Base-by-base conservation (phyloP, 2,113 vertebrate genomes). In the Crotophaga sulcirostris region DNA sequence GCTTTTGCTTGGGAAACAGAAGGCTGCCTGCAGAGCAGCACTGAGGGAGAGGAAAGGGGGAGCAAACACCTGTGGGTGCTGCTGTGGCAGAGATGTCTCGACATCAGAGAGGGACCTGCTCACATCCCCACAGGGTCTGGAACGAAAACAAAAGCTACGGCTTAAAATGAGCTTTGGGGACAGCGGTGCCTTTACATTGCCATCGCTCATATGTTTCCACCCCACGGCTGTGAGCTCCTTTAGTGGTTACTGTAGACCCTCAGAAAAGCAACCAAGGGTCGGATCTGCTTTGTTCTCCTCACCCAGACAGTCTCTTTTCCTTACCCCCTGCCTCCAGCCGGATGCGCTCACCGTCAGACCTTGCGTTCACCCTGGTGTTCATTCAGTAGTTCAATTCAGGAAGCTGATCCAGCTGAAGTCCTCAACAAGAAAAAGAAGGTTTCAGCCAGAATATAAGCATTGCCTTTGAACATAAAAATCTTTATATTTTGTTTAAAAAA, bases 391-490 rank as follows among this genome's bases (percentile, higher is more conserved):
- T 86, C 94, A 92, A 67, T 80, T 92, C 86, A 84, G 86, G 90
- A 96, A 96, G 92, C 72, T 90, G 92, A 93, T 92, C 90, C 94
- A 92, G 88, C 79, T 90, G 86, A 95, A 97, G 93, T 88, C 60
- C 68, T 93, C 60, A 67, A 72, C 29, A 34, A 92, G 49, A 62
- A 75, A 42, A 49, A 38, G 40, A 49, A 28, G 33, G 76, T 93
- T 94, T 75, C 81, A 91, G 83, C 28, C 72, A 96, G 78, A 91
- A 76, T 44, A 64, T 49, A 85, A 91, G 72, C 16, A 25, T 7
- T 83, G 70, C 54, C 90, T 94, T 87, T 96, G 82, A 94, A 91
- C 58, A 93, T 34, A 44, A 74, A 95, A 86, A 3, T 9, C 36
- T 75, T 66, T 49, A 26, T 89, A 54, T 80, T 83, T 73, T 72